Evolutionary conservation across 1,140 invertebrate genomes (phyloP), one percentile per base, ranked within the genome.

Genomic region (Drosophila ironensis): DNA sequence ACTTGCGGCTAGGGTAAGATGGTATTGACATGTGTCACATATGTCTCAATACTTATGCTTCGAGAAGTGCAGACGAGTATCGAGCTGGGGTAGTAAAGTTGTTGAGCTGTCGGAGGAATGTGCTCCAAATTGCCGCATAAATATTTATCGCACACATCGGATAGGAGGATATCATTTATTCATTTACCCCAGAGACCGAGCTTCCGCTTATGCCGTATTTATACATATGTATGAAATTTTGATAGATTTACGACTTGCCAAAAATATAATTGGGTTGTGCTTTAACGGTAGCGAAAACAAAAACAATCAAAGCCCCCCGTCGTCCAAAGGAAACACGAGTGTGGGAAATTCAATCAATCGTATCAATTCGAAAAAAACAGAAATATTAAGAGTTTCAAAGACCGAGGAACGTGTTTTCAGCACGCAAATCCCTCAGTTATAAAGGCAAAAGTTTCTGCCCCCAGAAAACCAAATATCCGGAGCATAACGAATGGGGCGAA

Each of bases 101-200:
- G 28, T 48, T 42, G 56, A 37, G 45, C 25, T 47, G 30, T 45
- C 46, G 67, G 17, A 22, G 37, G 51, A 71, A 66, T 76, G 73
- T 72, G 52, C 74, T 54, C 45, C 57, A 46, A 72, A 77, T 72
- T 67, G 74, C 68, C 50, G 41, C 74, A 78, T 72, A 77, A 77
- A 77, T 77, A 77, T 77, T 78, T 72, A 77, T 76, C 67, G 47
- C 46, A 12, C 46, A 28, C 19, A 25, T 52, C 9, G 41, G 46
- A 9, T 2, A 12, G 8, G 28, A 27, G 14, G 59, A 37, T 60
- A 64, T 64, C 56, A 64, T 64, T 64, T 64, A 64, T 64, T 64
- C 60, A 64, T 64, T 64, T 64, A 64, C 56, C 48, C 60, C 42
- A 63, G 42, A 64, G 59, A 63, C 59, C 30, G 6, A 48, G 38